Conservation (phyloP, 92 coral and sea anemone genomes). For the Phymanthus crucifer region DNA sequence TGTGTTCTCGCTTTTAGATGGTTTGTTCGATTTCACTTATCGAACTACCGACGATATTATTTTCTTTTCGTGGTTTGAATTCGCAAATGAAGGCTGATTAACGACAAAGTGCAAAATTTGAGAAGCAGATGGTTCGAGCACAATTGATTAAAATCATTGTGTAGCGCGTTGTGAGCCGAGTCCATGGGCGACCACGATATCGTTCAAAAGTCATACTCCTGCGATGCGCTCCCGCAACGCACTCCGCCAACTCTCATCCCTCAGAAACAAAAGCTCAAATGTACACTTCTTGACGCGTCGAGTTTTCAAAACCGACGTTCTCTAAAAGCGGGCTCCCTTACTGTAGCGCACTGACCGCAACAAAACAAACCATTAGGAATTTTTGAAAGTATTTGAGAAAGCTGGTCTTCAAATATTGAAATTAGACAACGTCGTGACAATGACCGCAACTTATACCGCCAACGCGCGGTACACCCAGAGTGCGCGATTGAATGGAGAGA, state of each 20-base stretch:
- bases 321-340: conserved; percentile 53
- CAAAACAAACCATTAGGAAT: conserved; percentile 79
- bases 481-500: conserved; percentile 59
- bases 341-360: conserved; percentile 65
- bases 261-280: conserved; percentile 17
- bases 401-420: conserved; percentile 84
- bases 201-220: conserved; percentile 29
- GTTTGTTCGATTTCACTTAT: conserved; percentile 32
- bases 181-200: conserved; percentile 29
- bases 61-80: conserved; percentile 22
- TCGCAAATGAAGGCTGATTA: conserved; percentile 33
- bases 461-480: conserved; percentile 63
- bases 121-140: conserved; percentile 31
- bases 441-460: conserved; percentile 64
- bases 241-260: conserved; percentile 11
- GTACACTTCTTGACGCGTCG: conserved; percentile 4
- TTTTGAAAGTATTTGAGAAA: conserved; percentile 82
- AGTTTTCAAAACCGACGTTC: not conserved
- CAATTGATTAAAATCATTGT: conserved; percentile 34
- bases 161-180: conserved; percentile 30
- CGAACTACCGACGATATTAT: conserved; percentile 17
- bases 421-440: conserved; percentile 58
- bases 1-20: conserved; percentile 19
- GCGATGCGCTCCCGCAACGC: conserved; percentile 16
- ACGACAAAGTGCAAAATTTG: conserved; percentile 27